Evolutionary conservation across 2,888 invertebrate species (phyloP).

Genomic region (Orchestes rusci): DNA sequence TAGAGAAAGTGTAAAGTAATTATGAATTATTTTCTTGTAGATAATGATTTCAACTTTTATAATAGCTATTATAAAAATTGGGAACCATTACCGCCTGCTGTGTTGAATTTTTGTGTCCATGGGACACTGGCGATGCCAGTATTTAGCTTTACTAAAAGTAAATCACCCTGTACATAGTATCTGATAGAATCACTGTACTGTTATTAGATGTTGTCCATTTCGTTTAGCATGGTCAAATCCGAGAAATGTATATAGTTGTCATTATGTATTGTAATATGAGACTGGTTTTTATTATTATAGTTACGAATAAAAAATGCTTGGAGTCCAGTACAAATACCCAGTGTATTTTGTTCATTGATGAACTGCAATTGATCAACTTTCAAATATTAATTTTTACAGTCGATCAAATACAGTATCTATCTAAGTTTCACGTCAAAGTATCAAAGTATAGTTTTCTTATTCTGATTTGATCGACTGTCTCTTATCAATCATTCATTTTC

Average conservation of each 20-base stretch:
- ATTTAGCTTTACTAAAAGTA: conserved; percentile 39
- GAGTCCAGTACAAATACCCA: conserved; percentile 14
- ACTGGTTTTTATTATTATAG: conserved; percentile 38
- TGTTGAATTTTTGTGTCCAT: conserved; percentile 39
- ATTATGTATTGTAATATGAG: conserved; percentile 40
- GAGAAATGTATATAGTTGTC: conserved; percentile 34
- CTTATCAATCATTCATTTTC: conserved; percentile 35
- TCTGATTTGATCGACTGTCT: too few relatives aligned
- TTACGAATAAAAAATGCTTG: conserved; percentile 19
- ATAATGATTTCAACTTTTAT: conserved; percentile 8
- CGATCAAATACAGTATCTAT: too few relatives aligned
- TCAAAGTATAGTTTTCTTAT: too few relatives aligned
- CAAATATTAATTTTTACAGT: too few relatives aligned
- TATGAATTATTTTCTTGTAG: conserved; percentile 3
- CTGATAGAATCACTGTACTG: conserved; percentile 39
- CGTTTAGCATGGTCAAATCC: conserved; percentile 35
- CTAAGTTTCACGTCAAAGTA: too few relatives aligned
- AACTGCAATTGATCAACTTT: too few relatives aligned
- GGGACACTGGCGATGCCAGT: conserved; percentile 42
- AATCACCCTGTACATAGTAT: conserved; percentile 19
- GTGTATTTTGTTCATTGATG: too few relatives aligned
- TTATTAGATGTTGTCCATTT: conserved; percentile 42
- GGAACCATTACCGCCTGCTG: conserved; percentile 34
- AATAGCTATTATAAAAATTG: conserved; percentile 6
- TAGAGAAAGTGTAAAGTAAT: conserved; percentile 18